Evolutionary conservation across 2,888 invertebrate genomes (phyloP).

Genomic region (Ditula angustiorana): DNA sequence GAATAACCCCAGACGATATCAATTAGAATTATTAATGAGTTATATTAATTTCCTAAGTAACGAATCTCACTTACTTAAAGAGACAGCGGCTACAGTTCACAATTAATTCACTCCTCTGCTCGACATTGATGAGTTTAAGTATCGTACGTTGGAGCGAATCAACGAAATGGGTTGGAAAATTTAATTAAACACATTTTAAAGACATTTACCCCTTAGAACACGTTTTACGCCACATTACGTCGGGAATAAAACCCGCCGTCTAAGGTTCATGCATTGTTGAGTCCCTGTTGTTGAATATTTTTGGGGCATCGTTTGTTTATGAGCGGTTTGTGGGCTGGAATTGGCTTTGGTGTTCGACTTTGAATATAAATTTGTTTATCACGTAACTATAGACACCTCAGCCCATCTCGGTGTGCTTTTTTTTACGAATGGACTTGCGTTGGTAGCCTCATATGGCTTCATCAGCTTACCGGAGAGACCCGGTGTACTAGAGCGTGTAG

Average conservation of each 20-base stretch:
- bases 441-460: too few species aligned
- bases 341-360: background rate
- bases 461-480: too few species aligned
- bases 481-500: too few species aligned
- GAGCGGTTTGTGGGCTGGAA: background rate
- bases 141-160: constrained; percentile 30
- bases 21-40: background rate
- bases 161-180: constrained; percentile 35
- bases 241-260: constrained; percentile 13
- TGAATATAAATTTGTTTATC: background rate
- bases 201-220: constrained; percentile 16
- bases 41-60: background rate
- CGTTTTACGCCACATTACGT: constrained; percentile 31
- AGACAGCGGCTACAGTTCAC: background rate
- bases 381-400: too few species aligned
- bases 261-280: constrained; percentile 21
- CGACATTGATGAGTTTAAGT: constrained; percentile 25
- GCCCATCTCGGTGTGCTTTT: too few species aligned
- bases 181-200: constrained; percentile 39
- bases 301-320: constrained; percentile 22
- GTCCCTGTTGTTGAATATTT: constrained; percentile 16
- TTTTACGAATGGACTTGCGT: too few species aligned
- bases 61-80: background rate
- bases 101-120: constrained; percentile 3
- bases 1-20: background rate